Evolutionary conservation across 2,797 vertebrate genomes (phyloP), one percentile per base, ranked within the genome.

Genomic region (Hybognathus amarus): DNA sequence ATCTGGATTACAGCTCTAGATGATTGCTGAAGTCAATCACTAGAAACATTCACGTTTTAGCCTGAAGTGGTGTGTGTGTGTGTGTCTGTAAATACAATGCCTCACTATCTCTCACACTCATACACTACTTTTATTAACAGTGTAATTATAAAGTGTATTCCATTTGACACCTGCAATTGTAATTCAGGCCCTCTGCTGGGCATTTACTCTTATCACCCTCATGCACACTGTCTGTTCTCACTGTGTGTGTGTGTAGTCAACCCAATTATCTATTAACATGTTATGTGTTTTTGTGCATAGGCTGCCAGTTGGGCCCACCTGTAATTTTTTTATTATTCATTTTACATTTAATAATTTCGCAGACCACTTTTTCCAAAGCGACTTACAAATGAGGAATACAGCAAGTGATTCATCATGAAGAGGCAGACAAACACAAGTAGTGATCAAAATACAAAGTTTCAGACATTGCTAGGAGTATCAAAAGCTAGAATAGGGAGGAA

Each of bases 111-210:
- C 88, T 54, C 27, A n/a, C 36, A 22, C n/a, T 54, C 47, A 30
- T 6, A 52, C 27, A 75, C 33, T 80, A 36, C 59, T 10, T 78
- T 76, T 45, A 8, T 79, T 42, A 77, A 45, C 36, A 67, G 70
- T 83, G 71, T 87, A 83, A 90, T 88, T 89, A 86, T 89, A 85
- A 90, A 91, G 90, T 93, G 91, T 89, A 90, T 89, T 92, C 86
- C 90, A 89, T 87, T 90, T 92, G 91, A 90, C 90, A 90, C 89
- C 92, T 90, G 88, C 91, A 93, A 90, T 94, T 94, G 92, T 92
- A 93, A 91, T 89, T 89, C 90, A 88, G 90, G 89, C 89, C 91
- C 91, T 87, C 89, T 90, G 80, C 59, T 86, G 90, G 80, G 87
- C 87, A 90, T 85, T 80, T 24, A 61, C 90, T 81, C 90, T 94